Evolutionary conservation across 2,797 vertebrate species (phyloP), one percentile per base, ranked within the genome.

Genomic region (Rhinella marina): DNA sequence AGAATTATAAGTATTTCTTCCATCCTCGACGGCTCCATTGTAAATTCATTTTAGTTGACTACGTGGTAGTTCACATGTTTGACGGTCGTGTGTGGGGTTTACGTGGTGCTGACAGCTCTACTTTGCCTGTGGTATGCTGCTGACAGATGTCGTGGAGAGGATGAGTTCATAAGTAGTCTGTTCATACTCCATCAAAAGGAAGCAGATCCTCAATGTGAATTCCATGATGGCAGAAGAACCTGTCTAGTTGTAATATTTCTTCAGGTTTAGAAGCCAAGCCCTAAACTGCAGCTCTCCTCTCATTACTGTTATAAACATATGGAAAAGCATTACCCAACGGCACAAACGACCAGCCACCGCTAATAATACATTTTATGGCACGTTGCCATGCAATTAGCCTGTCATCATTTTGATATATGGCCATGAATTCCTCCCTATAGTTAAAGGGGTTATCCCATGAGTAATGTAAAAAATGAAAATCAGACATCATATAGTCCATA

Each of bases 21-120:
- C 41, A 70, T 27, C 27, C 13, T 70, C 29, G 66, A 70, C 17
- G 17, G 16, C 68, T 76, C 52, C 19, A 77, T 54, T 52, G 73
- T 54, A 75, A 50, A 75, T 50, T 21, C 21, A 75, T 10, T 41
- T 56, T 8, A 56, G 50, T 56, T 6, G 27, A 79, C 76, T 54
- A 17, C 52, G 19, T 21, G 50, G 16, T 17, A 10, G n/a, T 29
- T 27, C 13, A 29, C 27, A 4, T 9, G 19, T 32, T 19, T 12
- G 14, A 23, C 14, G 14, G 50, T 54, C 50, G 12, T 23, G 17
- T 4, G 29, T 81, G 59, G 23, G 29, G 21, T 9, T 81, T 23
- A 48, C 25, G n/a, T 13, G 21, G 59, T 50, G 70, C 61, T 50
- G 72, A 62, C 72, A 76, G 72, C 56, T 85, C 48, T 41, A 85